Conservation (phyloP, 2,888 invertebrate species). For the Unio delphinus region DNA sequence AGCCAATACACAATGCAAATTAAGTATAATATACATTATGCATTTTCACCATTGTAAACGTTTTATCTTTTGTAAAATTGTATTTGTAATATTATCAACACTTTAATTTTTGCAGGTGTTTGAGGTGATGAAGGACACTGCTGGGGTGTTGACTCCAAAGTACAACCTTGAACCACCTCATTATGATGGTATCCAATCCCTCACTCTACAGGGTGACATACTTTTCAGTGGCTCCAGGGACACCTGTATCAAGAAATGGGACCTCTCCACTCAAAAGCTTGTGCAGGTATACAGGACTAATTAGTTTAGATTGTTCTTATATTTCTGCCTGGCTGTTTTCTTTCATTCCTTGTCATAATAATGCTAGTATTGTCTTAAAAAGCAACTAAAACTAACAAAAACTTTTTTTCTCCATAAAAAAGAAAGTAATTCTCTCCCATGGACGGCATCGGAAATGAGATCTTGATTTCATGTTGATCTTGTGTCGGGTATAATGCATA, state of each 20-base stretch:
- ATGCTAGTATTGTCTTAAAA: too few species aligned
- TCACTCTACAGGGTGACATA: slow-evolving; percentile 79
- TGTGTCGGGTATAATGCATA: too few species aligned
- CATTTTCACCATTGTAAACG: not conserved
- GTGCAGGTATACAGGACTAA: slow-evolving; percentile 63
- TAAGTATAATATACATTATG: not conserved
- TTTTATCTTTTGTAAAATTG: slow-evolving; percentile 56
- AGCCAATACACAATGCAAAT: not conserved
- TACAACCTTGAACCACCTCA: slow-evolving; percentile 86
- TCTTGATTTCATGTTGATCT: too few species aligned
- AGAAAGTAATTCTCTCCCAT: too few species aligned
- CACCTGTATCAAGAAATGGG: slow-evolving; percentile 89
- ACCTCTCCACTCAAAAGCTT: slow-evolving; percentile 73
- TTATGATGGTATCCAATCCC: slow-evolving; percentile 90
- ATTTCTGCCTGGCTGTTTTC: too few species aligned
- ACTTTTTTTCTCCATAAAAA: too few species aligned
- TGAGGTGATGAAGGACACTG: slow-evolving; percentile 72
- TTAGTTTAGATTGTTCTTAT: too few species aligned
- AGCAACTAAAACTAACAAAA: too few species aligned
- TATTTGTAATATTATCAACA: not conserved
- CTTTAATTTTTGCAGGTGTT: slow-evolving; percentile 65
- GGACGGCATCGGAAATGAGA: too few species aligned
- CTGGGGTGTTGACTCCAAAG: slow-evolving; percentile 76
- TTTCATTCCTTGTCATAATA: too few species aligned
- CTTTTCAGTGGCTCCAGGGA: slow-evolving; percentile 89